These are phyloP conservation scores for Ceyx erithaca DNA, from an alignment of 2,797 vertebrate genomes.

Conservation along the genomic window DNA sequence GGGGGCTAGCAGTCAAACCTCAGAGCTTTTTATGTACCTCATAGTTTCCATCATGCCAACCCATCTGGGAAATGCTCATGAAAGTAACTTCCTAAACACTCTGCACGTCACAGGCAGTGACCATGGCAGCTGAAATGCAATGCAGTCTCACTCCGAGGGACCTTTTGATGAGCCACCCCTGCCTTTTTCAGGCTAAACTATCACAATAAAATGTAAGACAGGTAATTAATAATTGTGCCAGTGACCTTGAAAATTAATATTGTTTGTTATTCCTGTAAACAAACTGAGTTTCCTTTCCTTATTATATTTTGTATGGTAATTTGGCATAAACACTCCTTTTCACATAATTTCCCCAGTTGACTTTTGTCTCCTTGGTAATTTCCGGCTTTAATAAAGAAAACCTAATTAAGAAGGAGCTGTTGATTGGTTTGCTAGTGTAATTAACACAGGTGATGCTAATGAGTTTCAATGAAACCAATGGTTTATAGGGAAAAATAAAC, in stretches of 20 bases:
- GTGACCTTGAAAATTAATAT: slow-evolving; percentile 85
- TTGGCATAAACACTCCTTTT: slow-evolving; percentile 88
- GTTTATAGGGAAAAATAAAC: slow-evolving; percentile 88
- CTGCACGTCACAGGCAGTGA: neutral
- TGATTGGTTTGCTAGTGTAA: slow-evolving; percentile 99
- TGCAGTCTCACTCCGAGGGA: slow-evolving; percentile 41
- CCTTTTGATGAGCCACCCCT: slow-evolving; percentile 42
- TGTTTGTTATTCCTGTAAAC: slow-evolving; percentile 84
- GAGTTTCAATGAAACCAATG: slow-evolving; percentile 94
- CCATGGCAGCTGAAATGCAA: slow-evolving; percentile 42
- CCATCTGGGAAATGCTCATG: slow-evolving; percentile 33
- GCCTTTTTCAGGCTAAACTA: slow-evolving; percentile 68
- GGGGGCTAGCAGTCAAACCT: neutral
- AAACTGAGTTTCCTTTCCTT: slow-evolving; percentile 80
- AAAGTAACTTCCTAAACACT: slow-evolving; percentile 69
- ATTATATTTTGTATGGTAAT: slow-evolving; percentile 80
- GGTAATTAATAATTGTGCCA: slow-evolving; percentile 83
- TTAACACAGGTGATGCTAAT: slow-evolving; percentile 99
- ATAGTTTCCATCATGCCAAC: neutral
- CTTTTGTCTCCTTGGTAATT: slow-evolving; percentile 93
- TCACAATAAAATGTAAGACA: slow-evolving; percentile 74
- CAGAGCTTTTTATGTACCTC: neutral
- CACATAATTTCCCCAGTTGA: slow-evolving; percentile 91
- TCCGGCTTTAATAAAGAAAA: slow-evolving; percentile 96
- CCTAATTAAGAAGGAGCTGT: slow-evolving; percentile 96